Base-by-base conservation (phyloP, 2,888 invertebrate genomes). In the Nowickia ferox region DNA sequence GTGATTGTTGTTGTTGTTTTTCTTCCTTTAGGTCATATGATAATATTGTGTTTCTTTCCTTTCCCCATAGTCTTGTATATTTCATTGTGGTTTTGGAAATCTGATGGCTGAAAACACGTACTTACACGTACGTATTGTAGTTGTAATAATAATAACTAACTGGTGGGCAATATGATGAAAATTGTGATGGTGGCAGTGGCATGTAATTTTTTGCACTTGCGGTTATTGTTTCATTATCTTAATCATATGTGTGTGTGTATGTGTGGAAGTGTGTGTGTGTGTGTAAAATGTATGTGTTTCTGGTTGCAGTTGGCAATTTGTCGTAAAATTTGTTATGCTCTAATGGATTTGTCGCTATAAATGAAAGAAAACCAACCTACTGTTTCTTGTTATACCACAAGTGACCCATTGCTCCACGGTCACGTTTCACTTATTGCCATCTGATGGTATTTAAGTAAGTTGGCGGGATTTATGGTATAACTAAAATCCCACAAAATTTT, bases 171-270 rank as follows among this genome's bases (percentile, higher is more conserved):
- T 48, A 11, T n/a, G 13, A 68, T 59, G 57, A 40, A 53, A 68
- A 78, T 61, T 19, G 51, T 74, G 48, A 40, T 57, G 17, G 53
- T 65, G 75, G 17, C 38, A 51, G 69, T 71, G 51, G 78, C 69
- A 71, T 71, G 61, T 79, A 63, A 61, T 76, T 63, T 30, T 81
- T 76, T 82, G 76, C 82, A 76, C 82, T 82, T 82, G 76, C 61
- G 82, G 82, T 82, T 82, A 82, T 57, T 77, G 63, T 71, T 82
- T 82, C 63, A 76, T 77, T 82, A 82, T 71, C 82, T 82, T 48
- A 63, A 71, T 71, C 63, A 71, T 74, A 10, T 66, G 9, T 51
- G n/a, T 46, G 15, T 57, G 30, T 53, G 9, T 44, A 46, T 17
- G 38, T 46, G 46, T 48, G 19, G 30, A 19, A n/a, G n/a, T n/a